A percentile compares a stretch with the other conserved stretches of the same genome.
Conservation (phyloP, 2,888 invertebrate species). For the Lasius platythorax region DNA sequence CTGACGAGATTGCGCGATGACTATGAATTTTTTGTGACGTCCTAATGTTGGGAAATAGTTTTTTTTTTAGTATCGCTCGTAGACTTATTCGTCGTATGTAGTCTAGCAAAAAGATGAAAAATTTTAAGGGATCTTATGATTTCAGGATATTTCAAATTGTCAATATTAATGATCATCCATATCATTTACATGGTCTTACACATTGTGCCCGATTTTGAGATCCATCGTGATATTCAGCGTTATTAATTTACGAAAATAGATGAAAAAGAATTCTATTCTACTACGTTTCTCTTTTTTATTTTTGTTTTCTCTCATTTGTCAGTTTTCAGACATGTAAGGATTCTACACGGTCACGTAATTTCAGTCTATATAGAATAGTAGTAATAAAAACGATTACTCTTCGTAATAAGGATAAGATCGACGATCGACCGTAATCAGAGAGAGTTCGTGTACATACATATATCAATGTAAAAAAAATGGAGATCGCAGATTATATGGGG, state of each 20-base stretch:
- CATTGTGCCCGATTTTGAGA: not conserved
- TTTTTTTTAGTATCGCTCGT: no score
- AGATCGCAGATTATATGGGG: conserved; percentile 66
- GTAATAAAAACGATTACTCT: not conserved
- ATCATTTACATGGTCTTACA: not conserved
- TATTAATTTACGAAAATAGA: not conserved
- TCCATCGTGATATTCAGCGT: not conserved
- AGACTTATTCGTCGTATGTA: no score
- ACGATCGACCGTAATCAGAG: not conserved
- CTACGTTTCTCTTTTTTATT: not conserved
- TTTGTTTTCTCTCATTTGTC: not conserved
- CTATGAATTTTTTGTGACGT: no score
- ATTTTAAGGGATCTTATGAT: no score
- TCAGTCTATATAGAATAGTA: not conserved
- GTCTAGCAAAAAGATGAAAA: no score
- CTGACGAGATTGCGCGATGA: no score
- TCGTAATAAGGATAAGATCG: not conserved
- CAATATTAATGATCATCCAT: conserved; percentile 1
- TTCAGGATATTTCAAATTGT: no score
- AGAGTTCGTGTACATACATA: not conserved
- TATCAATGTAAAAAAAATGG: not conserved
- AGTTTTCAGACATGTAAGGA: not conserved
- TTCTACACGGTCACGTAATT: not conserved
- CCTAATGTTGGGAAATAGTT: no score
- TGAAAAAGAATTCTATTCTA: not conserved